phyloP scores from a whole-genome alignment of 2,113 vertebrate species.

The rat (Rattus norvegicus) region DNA sequence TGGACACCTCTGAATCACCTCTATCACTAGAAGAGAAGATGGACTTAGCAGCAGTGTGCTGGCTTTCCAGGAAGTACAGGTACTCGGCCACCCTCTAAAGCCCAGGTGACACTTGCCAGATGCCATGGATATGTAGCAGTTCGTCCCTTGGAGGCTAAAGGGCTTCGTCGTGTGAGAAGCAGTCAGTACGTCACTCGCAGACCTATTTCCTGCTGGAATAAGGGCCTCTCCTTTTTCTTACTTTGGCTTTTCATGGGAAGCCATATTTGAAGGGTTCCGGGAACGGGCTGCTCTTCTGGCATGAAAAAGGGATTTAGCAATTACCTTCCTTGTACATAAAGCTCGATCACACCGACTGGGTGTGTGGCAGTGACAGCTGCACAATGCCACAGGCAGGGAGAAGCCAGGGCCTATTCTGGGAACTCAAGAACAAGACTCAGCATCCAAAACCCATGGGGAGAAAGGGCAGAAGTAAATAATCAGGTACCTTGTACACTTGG shows the following conservation, averaged over 20 bases:
- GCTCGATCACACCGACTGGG: constrained; percentile 3
- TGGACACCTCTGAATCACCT: neutral
- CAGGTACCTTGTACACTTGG: neutral
- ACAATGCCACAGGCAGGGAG: neutral
- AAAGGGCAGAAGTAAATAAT: constrained; percentile 27
- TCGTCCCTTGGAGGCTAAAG: constrained; percentile 11
- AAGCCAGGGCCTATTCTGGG: constrained; percentile 65
- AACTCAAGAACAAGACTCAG: constrained; percentile 42
- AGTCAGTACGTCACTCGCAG: neutral
- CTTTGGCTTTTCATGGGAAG: neutral
- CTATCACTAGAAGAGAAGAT: neutral
- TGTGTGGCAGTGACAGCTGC: constrained; percentile 58
- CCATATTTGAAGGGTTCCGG: neutral
- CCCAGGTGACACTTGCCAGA: constrained; percentile 1
- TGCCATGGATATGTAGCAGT: neutral
- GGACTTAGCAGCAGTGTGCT: neutral
- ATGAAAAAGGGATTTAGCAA: constrained; percentile 54
- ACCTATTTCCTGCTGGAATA: constrained; percentile 1
- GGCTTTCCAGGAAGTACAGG: constrained; percentile 43
- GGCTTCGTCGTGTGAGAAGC: neutral
- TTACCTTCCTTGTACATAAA: constrained; percentile 47
- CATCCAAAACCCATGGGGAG: constrained; percentile 22
- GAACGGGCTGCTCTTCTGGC: constrained; percentile 39
- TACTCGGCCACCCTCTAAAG: neutral
- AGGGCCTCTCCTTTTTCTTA: constrained; percentile 17